phyloP scores from a whole-genome alignment of 2,113 vertebrate genomes.

The Calidris pygmaea region DNA sequence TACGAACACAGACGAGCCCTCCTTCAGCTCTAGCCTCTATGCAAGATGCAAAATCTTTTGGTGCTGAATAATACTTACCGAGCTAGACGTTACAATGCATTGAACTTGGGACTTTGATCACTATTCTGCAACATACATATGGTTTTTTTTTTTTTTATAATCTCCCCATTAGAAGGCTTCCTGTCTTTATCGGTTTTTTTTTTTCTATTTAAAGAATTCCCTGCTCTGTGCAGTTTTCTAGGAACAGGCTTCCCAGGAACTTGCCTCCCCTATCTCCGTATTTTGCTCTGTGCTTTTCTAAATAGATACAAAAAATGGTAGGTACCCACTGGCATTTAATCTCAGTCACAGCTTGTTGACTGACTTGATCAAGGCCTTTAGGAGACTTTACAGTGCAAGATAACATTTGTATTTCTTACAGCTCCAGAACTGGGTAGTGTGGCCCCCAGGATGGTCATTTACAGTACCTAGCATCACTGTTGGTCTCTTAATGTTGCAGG shows the following conservation, averaged over 20 bases:
- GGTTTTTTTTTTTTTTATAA: too few relatives aligned
- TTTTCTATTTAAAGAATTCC: background rate
- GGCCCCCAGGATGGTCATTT: background rate
- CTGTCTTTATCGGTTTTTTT: background rate
- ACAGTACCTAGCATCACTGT: background rate
- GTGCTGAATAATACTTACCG: background rate
- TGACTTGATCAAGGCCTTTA: background rate
- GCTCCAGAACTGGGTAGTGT: background rate
- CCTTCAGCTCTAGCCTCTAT: background rate
- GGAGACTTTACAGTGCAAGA: background rate
- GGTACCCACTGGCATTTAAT: background rate
- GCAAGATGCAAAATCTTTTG: background rate
- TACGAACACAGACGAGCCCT: background rate
- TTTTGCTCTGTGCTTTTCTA: background rate
- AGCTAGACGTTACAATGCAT: background rate
- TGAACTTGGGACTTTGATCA: too few relatives aligned
- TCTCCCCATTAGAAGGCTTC: background rate
- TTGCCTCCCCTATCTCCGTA: background rate
- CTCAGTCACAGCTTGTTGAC: slow-evolving; percentile 28
- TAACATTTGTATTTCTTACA: background rate
- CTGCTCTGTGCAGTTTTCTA: background rate
- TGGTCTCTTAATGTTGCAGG: background rate
- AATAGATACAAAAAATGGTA: background rate
- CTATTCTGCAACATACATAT: background rate
- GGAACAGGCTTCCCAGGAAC: background rate